Percentiles rank a stretch among this genome's conserved stretches.
phyloP scores from a whole-genome alignment of 1,140 invertebrate genomes.

The Meloidogyne hapla region DNA sequence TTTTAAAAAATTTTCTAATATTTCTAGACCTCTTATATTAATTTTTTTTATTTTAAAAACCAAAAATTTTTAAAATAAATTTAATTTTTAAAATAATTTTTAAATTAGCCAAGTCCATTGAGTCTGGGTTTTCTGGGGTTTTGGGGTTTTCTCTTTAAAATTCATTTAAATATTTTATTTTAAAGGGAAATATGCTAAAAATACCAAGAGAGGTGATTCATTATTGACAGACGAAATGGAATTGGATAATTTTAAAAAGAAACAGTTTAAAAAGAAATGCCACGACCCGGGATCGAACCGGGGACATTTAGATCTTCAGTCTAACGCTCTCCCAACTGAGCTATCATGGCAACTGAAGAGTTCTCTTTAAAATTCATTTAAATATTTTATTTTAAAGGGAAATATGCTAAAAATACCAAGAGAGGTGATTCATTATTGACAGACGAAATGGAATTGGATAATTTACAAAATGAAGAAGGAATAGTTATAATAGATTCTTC shows the following conservation, averaged over 20 bases:
- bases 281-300: slow-evolving; percentile 37
- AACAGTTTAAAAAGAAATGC: slow-evolving; percentile 23
- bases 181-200: neutral
- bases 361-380: neutral
- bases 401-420: neutral
- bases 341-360: slow-evolving; percentile 16
- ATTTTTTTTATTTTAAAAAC: neutral
- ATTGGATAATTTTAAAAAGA: neutral
- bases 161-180: neutral
- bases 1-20: neutral
- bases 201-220: neutral
- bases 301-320: slow-evolving; percentile 39
- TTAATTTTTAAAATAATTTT: too few relatives aligned
- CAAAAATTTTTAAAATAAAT: too few relatives aligned
- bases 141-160: too few relatives aligned
- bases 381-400: neutral
- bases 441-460: slow-evolving; percentile 1
- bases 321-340: slow-evolving; percentile 38
- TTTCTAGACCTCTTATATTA: neutral
- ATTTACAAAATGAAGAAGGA: slow-evolving; percentile 4
- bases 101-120: too few relatives aligned
- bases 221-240: neutral
- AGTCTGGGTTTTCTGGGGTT: too few relatives aligned
- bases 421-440: neutral
- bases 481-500: neutral